A percentile compares a stretch with the other conserved stretches of the same genome.
phyloP scores from a whole-genome alignment of 2,797 vertebrate genomes.

The Chelidonichthys spinosus region DNA sequence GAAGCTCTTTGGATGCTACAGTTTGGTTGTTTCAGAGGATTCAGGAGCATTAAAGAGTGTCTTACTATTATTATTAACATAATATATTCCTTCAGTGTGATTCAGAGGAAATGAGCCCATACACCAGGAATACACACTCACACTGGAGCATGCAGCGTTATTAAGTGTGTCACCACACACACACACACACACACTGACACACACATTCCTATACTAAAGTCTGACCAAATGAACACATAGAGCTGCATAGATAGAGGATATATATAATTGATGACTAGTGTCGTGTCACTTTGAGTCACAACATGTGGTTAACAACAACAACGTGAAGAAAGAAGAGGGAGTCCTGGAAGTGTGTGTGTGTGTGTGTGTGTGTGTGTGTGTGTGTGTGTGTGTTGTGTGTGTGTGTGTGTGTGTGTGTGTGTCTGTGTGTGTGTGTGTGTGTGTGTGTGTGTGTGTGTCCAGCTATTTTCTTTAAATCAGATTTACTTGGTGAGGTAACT shows the following conservation, averaged over 20 bases:
- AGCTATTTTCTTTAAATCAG: slow-evolving; percentile 65
- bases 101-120: slow-evolving; percentile 78
- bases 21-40: slow-evolving; percentile 7
- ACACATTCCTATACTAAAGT: slow-evolving; percentile 25
- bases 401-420: slow-evolving; percentile 15
- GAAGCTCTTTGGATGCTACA: not conserved
- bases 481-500: slow-evolving; percentile 57
- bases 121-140: slow-evolving; percentile 70
- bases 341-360: slow-evolving; percentile 9
- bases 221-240: slow-evolving; percentile 7
- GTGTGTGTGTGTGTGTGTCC: slow-evolving; percentile 17
- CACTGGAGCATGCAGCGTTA: slow-evolving; percentile 24
- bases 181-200: slow-evolving; percentile 22
- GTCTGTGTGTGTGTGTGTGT: slow-evolving; percentile 25
- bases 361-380: slow-evolving; percentile 6
- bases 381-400: no score
- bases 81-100: slow-evolving; percentile 50
- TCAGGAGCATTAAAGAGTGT: slow-evolving; percentile 44
- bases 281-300: slow-evolving; percentile 36
- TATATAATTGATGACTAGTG: slow-evolving; percentile 36
- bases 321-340: not conserved
- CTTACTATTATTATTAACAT: no score
- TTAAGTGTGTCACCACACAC: slow-evolving; percentile 45
- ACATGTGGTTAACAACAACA: slow-evolving; percentile 43
- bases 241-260: slow-evolving; percentile 2